Conservation (phyloP, 1,140 invertebrate genomes). For the Brevipalpus yothersi region DNA sequence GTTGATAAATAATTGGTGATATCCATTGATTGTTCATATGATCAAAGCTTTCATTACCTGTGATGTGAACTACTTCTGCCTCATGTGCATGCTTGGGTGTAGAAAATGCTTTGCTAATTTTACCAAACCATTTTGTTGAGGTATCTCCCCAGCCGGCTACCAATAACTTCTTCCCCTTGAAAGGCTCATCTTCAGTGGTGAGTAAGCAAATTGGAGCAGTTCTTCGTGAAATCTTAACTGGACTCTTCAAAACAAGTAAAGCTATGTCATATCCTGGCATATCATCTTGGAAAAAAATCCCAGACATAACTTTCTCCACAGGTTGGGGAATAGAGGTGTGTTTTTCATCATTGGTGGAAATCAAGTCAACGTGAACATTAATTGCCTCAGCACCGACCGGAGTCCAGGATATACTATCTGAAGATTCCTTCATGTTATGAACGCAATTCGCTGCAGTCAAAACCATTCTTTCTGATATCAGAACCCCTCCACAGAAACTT, state of each 20-base stretch:
- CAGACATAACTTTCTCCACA: neutral
- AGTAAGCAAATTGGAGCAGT: conserved; percentile 16
- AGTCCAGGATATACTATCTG: too few relatives aligned
- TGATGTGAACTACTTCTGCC: neutral
- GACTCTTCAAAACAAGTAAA: conserved; percentile 47
- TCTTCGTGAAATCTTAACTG: conserved; percentile 22
- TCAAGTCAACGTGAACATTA: too few relatives aligned
- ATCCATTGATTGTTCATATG: too few relatives aligned
- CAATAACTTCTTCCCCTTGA: conserved; percentile 13
- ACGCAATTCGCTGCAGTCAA: too few relatives aligned
- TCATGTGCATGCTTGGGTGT: neutral
- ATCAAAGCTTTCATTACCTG: neutral
- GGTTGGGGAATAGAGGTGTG: too few relatives aligned
- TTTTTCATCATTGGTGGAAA: too few relatives aligned
- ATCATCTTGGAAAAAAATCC: neutral
- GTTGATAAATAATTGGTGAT: too few relatives aligned
- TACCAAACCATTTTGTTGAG: neutral
- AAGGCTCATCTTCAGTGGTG: neutral
- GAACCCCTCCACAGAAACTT: too few relatives aligned
- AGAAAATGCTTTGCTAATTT: neutral
- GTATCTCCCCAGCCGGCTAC: conserved; percentile 27
- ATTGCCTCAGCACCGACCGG: too few relatives aligned
- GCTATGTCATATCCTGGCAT: conserved; percentile 22
- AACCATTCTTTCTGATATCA: too few relatives aligned
- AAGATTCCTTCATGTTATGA: too few relatives aligned